Evolutionary conservation across 2,888 invertebrate genomes (phyloP).

Genomic region (Cheilosia grossa): DNA sequence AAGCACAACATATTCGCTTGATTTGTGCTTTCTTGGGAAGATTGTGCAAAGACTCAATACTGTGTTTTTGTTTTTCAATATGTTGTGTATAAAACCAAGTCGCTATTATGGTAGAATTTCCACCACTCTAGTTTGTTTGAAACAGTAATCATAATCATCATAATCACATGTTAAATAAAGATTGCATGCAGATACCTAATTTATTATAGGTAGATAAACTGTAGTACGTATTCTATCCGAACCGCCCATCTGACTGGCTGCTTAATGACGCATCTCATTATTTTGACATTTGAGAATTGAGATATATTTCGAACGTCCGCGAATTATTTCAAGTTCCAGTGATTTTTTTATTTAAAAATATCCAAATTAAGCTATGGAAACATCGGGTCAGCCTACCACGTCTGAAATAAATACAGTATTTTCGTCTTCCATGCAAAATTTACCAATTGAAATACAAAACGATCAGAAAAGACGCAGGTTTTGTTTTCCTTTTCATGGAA

Average conservation of each 20-base stretch:
- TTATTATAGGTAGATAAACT: too few species aligned
- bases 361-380: slow-evolving; percentile 74
- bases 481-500: slow-evolving; percentile 11
- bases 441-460: slow-evolving; percentile 80
- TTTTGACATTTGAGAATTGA: slow-evolving; percentile 55
- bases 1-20: too few species aligned
- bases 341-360: slow-evolving; percentile 5
- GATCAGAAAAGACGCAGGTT: slow-evolving; percentile 83
- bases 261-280: slow-evolving; percentile 16
- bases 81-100: too few species aligned
- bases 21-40: too few species aligned
- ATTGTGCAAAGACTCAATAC: too few species aligned
- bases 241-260: slow-evolving; percentile 26
- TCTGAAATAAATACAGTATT: slow-evolving; percentile 67
- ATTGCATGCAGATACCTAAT: too few species aligned
- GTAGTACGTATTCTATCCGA: too few species aligned
- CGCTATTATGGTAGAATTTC: too few species aligned
- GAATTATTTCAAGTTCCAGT: slow-evolving; percentile 46
- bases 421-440: slow-evolving; percentile 76
- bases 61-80: too few species aligned
- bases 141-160: too few species aligned
- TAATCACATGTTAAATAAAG: too few species aligned
- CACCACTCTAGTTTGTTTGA: too few species aligned
- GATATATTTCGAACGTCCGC: slow-evolving; percentile 42
- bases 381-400: slow-evolving; percentile 70